These are phyloP conservation scores for Campylomormyrus numenius DNA, from an alignment of 2,113 vertebrate genomes.

Conservation along the genomic window DNA sequence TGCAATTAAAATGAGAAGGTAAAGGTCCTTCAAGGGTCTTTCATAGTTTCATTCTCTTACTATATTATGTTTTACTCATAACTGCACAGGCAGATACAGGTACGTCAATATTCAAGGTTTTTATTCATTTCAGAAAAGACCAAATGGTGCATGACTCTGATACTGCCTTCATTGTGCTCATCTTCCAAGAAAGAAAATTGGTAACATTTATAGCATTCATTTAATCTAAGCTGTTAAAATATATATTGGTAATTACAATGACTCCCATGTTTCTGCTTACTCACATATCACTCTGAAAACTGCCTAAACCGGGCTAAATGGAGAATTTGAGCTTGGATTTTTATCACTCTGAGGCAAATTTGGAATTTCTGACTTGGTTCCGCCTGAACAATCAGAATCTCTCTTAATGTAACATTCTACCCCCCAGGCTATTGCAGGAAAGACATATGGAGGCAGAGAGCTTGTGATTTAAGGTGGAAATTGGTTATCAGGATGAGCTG, in stretches of 20 bases:
- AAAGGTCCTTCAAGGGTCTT: neutral
- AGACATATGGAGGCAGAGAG: neutral
- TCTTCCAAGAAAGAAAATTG: conserved; percentile 31
- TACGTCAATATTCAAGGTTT: conserved; percentile 34
- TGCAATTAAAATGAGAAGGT: neutral
- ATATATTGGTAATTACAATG: neutral
- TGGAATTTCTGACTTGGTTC: neutral
- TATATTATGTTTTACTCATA: conserved; percentile 18
- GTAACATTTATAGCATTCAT: neutral
- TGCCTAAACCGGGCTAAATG: neutral
- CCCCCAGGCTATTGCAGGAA: neutral
- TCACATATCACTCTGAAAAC: neutral
- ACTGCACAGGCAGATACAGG: conserved; percentile 28
- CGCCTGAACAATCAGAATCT: neutral
- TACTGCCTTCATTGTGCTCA: conserved; percentile 26
- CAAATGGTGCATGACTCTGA: conserved; percentile 26
- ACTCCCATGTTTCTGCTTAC: neutral
- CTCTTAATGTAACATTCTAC: conserved; percentile 1
- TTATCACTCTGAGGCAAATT: neutral
- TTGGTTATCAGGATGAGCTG: neutral
- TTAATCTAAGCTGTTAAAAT: neutral
- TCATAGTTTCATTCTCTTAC: neutral
- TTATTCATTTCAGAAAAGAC: conserved; percentile 45
- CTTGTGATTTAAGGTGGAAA: conserved; percentile 16
- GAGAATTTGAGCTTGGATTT: neutral